Conservation (phyloP, 2,888 invertebrate genomes). For the Allacma fusca region DNA sequence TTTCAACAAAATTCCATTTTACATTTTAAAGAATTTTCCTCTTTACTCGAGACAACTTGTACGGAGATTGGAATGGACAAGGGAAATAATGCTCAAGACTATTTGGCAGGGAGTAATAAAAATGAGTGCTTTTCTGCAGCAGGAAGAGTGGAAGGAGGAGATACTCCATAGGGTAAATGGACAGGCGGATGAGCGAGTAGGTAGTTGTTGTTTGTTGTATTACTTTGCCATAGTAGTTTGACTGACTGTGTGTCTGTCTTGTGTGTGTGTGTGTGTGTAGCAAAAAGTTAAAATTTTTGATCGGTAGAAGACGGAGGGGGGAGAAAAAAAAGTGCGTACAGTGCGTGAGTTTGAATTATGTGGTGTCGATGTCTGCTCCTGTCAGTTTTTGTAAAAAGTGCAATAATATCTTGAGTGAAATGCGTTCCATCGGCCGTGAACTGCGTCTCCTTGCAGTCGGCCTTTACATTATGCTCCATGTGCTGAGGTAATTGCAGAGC, state of each 20-base stretch:
- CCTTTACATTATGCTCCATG: constrained; percentile 17
- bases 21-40: constrained; percentile 14
- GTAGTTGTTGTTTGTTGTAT: not conserved
- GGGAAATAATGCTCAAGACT: not conserved
- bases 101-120: not conserved
- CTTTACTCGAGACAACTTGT: not conserved
- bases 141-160: not conserved
- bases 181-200: not conserved
- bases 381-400: constrained; percentile 35
- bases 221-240: not conserved
- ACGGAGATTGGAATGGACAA: not conserved
- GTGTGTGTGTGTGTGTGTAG: not conserved
- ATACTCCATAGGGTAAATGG: constrained; percentile 13
- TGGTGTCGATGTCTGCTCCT: constrained; percentile 32
- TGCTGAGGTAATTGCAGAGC: constrained; percentile 27
- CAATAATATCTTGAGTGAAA: constrained; percentile 32
- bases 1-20: constrained; percentile 20
- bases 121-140: constrained; percentile 5
- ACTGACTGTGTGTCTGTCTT: too few relatives aligned
- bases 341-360: constrained; percentile 26
- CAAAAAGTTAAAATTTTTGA: not conserved
- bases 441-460: not conserved
- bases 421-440: not conserved
- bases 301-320: not conserved
- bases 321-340: constrained; percentile 24